Evolutionary conservation across 2,888 invertebrate species (phyloP), one percentile per base, ranked within the genome.

Genomic region (Opisthograptis luteolata): DNA sequence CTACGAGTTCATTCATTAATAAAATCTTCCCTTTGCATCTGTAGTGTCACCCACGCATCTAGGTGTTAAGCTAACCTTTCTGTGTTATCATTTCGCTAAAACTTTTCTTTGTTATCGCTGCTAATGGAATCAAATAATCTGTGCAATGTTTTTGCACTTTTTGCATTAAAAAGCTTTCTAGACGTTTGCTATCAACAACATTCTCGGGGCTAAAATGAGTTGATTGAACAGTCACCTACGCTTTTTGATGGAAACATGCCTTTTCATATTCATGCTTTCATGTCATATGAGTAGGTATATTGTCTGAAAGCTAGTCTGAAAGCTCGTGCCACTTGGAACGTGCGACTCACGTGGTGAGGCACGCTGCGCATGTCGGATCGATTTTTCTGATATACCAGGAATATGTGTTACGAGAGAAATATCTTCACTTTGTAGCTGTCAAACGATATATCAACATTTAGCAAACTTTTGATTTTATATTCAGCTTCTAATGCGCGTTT

Each of bases 151-250:
- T 40, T 44, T 24, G 22, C 8, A 22, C 24, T 22, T 8, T 50
- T 32, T 34, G 17, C 34, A 35, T 41, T 44, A 28, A 25, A 46
- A 39, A 34, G 4, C 17, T 34, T 24, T 3, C 3, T 13, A 31
- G 31, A 35, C 40, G n/a, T n/a, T 36, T 12, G 39, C 36, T 44
- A 43, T 46, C 40, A 19, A 41, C 28, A 52, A 25, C 41, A 47
- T 27, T 42, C 12, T 37, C 10, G 30, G 25, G 36, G 45, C 13
- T 53, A 55, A 64, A 62, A 41, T 62, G 62, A 54, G 51, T 44
- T 24, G 13, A 13, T 32, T 36, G 9, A 47, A 40, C 28, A 60
- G 22, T 47, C 53, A 42, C 66, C 64, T 48, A 69, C 64, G 49
- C 32, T 19, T 31, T 24, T 42, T 35, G 42, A 41, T 41, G 25